phyloP scores from a whole-genome alignment of 2,888 invertebrate genomes.

The Limnephilus auricula region DNA sequence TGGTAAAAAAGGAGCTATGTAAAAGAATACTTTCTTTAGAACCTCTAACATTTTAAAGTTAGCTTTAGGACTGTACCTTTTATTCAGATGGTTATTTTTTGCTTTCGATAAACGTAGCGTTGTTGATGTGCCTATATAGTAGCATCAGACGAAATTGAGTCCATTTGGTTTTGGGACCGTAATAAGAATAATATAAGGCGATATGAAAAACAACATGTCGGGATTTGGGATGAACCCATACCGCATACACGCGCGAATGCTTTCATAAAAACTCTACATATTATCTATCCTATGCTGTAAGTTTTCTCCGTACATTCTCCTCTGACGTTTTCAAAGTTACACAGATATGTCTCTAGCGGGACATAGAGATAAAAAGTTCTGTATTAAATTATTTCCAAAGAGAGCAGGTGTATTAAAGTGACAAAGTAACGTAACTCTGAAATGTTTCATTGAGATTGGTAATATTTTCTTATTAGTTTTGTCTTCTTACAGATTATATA shows the following conservation, averaged over 20 bases:
- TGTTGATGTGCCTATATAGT: constrained; percentile 9
- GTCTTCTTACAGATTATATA: background rate
- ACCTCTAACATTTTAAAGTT: background rate
- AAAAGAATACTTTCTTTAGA: background rate
- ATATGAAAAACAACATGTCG: constrained; percentile 66
- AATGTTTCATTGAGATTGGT: constrained; percentile 27
- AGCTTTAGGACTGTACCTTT: background rate
- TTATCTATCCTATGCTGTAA: background rate
- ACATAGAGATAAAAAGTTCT: constrained; percentile 49
- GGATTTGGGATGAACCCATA: constrained; percentile 62
- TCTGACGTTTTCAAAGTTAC: constrained; percentile 40
- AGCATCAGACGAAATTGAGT: constrained; percentile 64
- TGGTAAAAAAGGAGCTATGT: background rate
- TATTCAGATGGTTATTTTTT: background rate
- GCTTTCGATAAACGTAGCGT: background rate
- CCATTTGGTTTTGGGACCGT: constrained; percentile 65
- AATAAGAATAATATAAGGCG: constrained; percentile 66
- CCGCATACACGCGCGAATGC: constrained; percentile 38
- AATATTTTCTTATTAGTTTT: constrained; percentile 40
- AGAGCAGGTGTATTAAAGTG: constrained; percentile 47
- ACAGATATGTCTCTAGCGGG: constrained; percentile 37
- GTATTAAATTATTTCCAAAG: constrained; percentile 45
- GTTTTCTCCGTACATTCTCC: constrained; percentile 27
- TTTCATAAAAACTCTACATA: constrained; percentile 49
- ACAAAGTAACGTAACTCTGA: constrained; percentile 37